Evolutionary conservation across 2,888 invertebrate species (phyloP).

Genomic region (Trypoxylon attenuatum): DNA sequence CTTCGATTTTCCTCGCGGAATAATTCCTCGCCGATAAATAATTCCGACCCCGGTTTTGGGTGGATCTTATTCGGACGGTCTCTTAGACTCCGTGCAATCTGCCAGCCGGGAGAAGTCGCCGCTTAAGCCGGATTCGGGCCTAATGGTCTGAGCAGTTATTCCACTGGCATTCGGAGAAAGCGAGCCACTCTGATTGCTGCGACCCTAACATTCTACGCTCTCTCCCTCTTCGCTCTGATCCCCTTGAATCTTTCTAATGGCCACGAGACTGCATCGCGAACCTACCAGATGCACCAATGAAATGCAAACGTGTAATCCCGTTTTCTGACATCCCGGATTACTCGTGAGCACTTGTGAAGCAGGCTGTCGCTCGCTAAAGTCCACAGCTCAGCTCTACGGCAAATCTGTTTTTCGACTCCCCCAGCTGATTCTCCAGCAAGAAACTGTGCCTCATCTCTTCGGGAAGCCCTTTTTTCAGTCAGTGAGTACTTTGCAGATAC

Average conservation of each 20-base stretch:
- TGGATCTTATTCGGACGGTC: constrained; percentile 2
- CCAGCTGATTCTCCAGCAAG: background rate
- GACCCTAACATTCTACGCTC: no score
- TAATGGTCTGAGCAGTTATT: constrained; percentile 66
- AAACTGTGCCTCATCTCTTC: background rate
- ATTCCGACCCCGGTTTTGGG: constrained; percentile 35
- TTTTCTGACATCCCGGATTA: background rate
- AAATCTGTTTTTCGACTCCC: background rate
- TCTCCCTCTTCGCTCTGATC: constrained; percentile 43
- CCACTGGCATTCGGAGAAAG: constrained; percentile 18
- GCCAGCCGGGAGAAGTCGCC: constrained; percentile 21
- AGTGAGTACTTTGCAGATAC: no score
- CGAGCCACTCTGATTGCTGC: constrained; percentile 13
- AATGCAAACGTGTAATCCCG: constrained; percentile 15
- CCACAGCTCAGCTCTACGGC: background rate
- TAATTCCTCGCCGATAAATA: constrained; percentile 62
- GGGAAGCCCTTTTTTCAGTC: background rate
- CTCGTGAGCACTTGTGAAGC: background rate
- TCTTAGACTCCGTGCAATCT: background rate
- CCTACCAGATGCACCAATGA: constrained; percentile 23
- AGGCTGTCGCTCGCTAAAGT: background rate
- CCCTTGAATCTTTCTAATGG: constrained; percentile 58
- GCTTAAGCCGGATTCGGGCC: constrained; percentile 62
- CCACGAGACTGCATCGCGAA: constrained; percentile 47
- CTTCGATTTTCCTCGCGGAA: constrained; percentile 58